Evolutionary conservation across 2,888 invertebrate genomes (phyloP), one percentile per base, ranked within the genome.

Genomic region (Hoplodrina ambigua): DNA sequence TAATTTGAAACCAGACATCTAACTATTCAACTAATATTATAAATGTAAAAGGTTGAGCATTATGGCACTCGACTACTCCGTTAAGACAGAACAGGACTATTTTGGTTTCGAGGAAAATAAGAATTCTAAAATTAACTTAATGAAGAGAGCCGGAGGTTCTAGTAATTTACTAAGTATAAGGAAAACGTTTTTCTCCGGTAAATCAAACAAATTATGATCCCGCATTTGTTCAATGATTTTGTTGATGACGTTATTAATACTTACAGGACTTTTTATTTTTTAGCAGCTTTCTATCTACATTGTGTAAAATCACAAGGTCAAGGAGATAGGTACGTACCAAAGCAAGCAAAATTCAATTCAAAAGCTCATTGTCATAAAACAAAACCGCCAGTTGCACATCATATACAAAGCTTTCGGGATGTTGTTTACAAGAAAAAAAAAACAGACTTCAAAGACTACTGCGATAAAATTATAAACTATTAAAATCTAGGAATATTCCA

Each of bases 81-180:
- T 58, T 37, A 25, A 52, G 10, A 11, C 13, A 10, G 0, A 15
- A 50, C 7, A n/a, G 15, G 15, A 15, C 1, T 1, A 50, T 41
- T 71, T 52, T n/a, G n/a, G 13, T n/a, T 50, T 11, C 13, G 10
- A 69, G 4, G 11, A 33, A 15, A 44, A 33, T 72, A 37, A 13
- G 17, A 62, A 53, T 53, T 53, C 15, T 59, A 15, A 10, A n/a
- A 33, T 58, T 20, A 56, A 20, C 10, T 59, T 13, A 64, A 25
- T 20, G 13, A 17, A 33, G 33, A 33, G 19, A 19, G 11, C 4
- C 8, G 19, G 6, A 49, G 13, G 19, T 20, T n/a, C 17, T 46
- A n/a, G 15, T 13, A 33, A 19, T 20, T 52, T 41, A 44, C 19
- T 53, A n/a, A n/a, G n/a, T n/a, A 13, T 10, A 61, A n/a, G n/a